These are phyloP conservation scores for Sebastes minor DNA, from an alignment of 2,797 vertebrate genomes.

Conservation along the genomic window DNA sequence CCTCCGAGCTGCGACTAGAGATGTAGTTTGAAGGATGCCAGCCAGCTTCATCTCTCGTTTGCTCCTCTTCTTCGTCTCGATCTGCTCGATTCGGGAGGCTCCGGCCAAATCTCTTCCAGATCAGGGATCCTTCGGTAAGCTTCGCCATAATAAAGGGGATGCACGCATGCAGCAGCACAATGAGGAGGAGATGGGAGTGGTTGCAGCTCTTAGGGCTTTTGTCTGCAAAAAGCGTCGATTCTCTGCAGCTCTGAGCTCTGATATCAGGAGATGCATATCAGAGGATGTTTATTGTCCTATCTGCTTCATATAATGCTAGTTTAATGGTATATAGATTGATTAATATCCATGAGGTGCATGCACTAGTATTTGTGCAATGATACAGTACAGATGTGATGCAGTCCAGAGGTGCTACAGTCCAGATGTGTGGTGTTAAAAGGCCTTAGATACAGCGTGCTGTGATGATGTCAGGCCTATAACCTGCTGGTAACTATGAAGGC, in stretches of 20 bases:
- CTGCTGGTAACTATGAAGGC: slow-evolving; percentile 9
- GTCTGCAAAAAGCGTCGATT: slow-evolving; percentile 38
- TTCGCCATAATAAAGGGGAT: slow-evolving; percentile 14
- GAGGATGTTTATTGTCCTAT: not conserved
- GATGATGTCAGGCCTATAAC: slow-evolving; percentile 14
- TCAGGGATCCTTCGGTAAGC: slow-evolving; percentile 80
- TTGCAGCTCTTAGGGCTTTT: slow-evolving; percentile 67
- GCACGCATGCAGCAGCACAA: slow-evolving; percentile 53
- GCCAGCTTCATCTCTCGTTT: slow-evolving; percentile 65
- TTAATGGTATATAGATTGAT: not conserved
- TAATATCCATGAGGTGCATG: not conserved
- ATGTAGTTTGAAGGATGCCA: slow-evolving; percentile 81
- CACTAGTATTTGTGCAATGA: not conserved
- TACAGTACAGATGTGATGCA: not conserved
- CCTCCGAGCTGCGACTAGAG: slow-evolving; percentile 52
- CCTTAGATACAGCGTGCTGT: not conserved
- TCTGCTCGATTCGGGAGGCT: slow-evolving; percentile 64
- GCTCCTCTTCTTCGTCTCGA: slow-evolving; percentile 68
- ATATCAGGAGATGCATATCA: not conserved
- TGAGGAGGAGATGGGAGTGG: slow-evolving; percentile 77
- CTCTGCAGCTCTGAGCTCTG: not conserved
- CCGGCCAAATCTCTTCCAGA: slow-evolving; percentile 78
- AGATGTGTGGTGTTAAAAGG: not conserved
- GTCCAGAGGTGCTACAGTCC: not conserved
- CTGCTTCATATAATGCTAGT: not conserved